Conservation (phyloP, 2,888 invertebrate species). For the Chelonus formosanus region DNA sequence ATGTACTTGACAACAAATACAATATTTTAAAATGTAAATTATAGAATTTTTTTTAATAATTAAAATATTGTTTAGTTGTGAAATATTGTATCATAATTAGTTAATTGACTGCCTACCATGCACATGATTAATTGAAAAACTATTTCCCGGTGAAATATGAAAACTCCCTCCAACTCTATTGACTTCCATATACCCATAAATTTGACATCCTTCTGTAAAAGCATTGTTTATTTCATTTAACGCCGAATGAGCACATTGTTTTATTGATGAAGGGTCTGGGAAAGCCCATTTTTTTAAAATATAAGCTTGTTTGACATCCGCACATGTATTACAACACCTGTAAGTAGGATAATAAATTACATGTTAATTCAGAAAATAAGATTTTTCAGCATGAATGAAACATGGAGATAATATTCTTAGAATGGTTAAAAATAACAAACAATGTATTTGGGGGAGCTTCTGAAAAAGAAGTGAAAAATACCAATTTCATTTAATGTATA, state of each 20-base stretch:
- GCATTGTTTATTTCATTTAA: slow-evolving; percentile 80
- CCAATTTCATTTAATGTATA: too few species aligned
- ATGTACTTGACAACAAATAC: slow-evolving; percentile 72
- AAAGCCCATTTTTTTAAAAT: slow-evolving; percentile 86
- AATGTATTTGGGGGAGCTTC: too few species aligned
- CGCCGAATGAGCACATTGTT: slow-evolving; percentile 89
- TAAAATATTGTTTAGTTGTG: too few species aligned
- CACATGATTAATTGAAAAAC: slow-evolving; percentile 92
- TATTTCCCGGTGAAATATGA: slow-evolving; percentile 96
- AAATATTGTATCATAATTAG: slow-evolving; percentile 7
- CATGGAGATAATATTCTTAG: neutral
- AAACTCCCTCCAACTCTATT: slow-evolving; percentile 96
- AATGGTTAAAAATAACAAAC: neutral
- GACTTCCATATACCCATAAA: slow-evolving; percentile 94
- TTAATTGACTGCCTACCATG: slow-evolving; percentile 71
- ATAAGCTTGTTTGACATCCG: slow-evolving; percentile 94
- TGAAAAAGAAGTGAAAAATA: too few species aligned
- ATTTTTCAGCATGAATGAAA: too few species aligned
- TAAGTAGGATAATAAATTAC: slow-evolving; percentile 11
- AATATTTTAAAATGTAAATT: slow-evolving; percentile 2
- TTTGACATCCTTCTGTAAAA: slow-evolving; percentile 93
- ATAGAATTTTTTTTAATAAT: too few species aligned
- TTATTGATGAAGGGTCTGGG: slow-evolving; percentile 80
- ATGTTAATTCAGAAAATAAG: too few species aligned
- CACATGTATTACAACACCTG: slow-evolving; percentile 97